Conservation (phyloP, 2,113 vertebrate species). For the Alexandromys fortis region DNA sequence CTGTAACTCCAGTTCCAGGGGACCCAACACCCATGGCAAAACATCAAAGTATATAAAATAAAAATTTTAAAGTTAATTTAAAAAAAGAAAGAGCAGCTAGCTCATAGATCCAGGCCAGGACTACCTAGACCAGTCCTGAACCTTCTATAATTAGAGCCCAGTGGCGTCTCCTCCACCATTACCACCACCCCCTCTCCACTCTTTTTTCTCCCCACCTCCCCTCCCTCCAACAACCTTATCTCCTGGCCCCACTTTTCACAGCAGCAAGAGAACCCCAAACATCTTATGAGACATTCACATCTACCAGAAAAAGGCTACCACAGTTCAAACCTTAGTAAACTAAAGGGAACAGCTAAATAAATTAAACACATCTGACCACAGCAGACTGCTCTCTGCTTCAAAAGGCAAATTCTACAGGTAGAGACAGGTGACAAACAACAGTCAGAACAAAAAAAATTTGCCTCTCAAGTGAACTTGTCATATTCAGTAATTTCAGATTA, state of each 20-base stretch:
- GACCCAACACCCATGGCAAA: background rate
- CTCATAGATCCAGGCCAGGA: background rate
- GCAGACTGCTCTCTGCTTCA: rapidly evolving
- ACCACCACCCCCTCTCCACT: rapidly evolving
- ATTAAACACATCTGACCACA: background rate
- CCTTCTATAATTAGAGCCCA: rapidly evolving
- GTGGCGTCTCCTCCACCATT: too few relatives aligned
- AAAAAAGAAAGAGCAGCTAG: background rate
- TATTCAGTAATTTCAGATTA: background rate
- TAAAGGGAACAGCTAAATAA: background rate
- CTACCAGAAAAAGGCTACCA: background rate
- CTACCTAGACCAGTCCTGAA: rapidly evolving
- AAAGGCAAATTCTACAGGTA: background rate
- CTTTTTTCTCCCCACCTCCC: rapidly evolving
- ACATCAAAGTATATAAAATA: background rate
- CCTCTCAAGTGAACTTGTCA: rapidly evolving
- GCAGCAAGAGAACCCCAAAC: background rate
- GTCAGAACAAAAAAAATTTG: background rate
- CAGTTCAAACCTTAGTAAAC: background rate
- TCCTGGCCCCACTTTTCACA: background rate
- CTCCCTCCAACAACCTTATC: rapidly evolving
- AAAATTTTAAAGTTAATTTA: background rate
- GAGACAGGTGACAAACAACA: background rate
- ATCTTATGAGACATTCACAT: background rate
- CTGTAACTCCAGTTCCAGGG: background rate